Percentiles rank a stretch among this genome's conserved stretches.
Conservation (phyloP, 2,888 invertebrate species). For the Drosophila quinaria region DNA sequence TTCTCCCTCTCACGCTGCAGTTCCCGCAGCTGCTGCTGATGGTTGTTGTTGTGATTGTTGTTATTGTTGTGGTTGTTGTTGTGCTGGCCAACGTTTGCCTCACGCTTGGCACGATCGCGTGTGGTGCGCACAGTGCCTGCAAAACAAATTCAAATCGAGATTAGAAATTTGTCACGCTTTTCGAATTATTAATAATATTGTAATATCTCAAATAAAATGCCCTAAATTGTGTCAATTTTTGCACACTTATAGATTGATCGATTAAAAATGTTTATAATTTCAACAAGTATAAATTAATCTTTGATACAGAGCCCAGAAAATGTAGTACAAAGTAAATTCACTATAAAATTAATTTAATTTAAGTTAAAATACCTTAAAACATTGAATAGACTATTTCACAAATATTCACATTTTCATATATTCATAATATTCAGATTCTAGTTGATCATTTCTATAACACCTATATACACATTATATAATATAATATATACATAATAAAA, state of each 20-base stretch:
- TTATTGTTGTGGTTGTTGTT: slow-evolving; percentile 66
- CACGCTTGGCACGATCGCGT: slow-evolving; percentile 85
- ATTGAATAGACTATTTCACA: too few relatives aligned
- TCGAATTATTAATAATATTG: background rate
- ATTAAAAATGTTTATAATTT: background rate
- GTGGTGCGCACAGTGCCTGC: slow-evolving; percentile 84
- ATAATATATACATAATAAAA: too few relatives aligned
- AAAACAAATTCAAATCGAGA: background rate
- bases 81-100: slow-evolving; percentile 82
- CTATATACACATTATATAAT: too few relatives aligned
- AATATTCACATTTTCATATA: too few relatives aligned
- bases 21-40: slow-evolving; percentile 47
- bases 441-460: too few relatives aligned
- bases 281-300: too few relatives aligned
- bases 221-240: background rate
- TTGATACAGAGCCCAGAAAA: too few relatives aligned
- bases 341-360: too few relatives aligned
- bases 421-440: too few relatives aligned
- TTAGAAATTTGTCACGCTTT: background rate
- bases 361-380: too few relatives aligned
- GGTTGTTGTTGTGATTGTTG: slow-evolving; percentile 45
- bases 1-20: slow-evolving; percentile 45
- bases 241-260: background rate
- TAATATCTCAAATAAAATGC: background rate
- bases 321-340: too few relatives aligned